A percentile compares a stretch with the other conserved stretches of the same genome.
Conservation (phyloP, 2,113 vertebrate species). For the Sarotherodon lohbergeri region DNA sequence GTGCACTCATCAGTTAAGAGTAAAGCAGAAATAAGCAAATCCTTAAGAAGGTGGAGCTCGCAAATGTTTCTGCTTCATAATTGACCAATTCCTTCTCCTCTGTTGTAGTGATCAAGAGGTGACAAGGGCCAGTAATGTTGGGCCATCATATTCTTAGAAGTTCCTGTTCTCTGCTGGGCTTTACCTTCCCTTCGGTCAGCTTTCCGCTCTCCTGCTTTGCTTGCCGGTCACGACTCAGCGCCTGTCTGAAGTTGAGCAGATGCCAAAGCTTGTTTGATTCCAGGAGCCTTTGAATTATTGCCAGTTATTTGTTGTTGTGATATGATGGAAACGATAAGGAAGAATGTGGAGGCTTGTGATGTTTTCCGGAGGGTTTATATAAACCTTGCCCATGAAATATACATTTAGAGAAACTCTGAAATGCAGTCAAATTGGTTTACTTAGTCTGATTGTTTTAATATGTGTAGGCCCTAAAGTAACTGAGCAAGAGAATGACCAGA, state of each 20-base stretch:
- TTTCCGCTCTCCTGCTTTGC: slow-evolving; percentile 4
- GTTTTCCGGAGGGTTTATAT: background rate
- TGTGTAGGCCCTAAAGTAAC: background rate
- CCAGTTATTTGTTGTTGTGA: slow-evolving; percentile 38
- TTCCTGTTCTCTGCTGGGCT: background rate
- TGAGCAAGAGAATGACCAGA: background rate
- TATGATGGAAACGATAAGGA: slow-evolving; percentile 4
- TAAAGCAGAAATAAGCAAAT: background rate
- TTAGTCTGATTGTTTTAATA: background rate
- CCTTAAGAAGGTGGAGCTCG: background rate
- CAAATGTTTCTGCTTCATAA: background rate
- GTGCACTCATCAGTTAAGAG: background rate
- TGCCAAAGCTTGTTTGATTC: slow-evolving; percentile 34
- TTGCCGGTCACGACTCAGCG: slow-evolving; percentile 38
- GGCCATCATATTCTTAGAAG: background rate
- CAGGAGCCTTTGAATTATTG: slow-evolving; percentile 38
- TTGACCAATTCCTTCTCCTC: background rate
- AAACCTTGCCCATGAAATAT: background rate
- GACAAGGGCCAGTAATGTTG: background rate
- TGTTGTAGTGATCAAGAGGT: background rate
- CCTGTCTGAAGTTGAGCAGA: slow-evolving; percentile 29
- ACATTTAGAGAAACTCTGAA: background rate
- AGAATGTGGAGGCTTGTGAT: background rate
- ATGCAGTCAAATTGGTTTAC: background rate
- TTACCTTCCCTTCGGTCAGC: background rate